Evolutionary conservation across 2,113 vertebrate species (phyloP), one percentile per base, ranked within the genome.

Genomic region (Callipepla californica): DNA sequence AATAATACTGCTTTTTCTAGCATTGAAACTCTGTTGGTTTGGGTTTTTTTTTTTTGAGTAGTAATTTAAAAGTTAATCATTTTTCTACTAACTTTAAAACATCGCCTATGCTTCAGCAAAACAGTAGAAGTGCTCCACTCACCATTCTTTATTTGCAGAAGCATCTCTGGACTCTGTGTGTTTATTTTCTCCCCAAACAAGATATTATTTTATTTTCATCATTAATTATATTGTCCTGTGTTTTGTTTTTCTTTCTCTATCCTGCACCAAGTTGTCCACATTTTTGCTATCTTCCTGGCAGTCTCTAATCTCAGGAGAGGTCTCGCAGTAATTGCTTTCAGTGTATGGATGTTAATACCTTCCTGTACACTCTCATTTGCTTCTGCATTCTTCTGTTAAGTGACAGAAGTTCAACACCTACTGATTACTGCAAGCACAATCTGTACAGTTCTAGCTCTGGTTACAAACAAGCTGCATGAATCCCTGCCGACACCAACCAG

Each of bases 81-180:
- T 86, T 89, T 89, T 85, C 84, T 87, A 7, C 45, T 85, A 9
- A 44, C 61, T 83, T 78, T 89, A 85, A 85, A 62, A 70, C 42
- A 77, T 13, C 73, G 42, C 17, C 59, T 44, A 14, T 59, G 44
- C 34, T 85, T 66, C 65, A 47, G 16, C 85, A 74, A 82, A 93
- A 77, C 23, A 74, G 69, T 45, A 45, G 26, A 36, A 91, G 45
- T 40, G 23, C 45, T 65, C 63, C 16, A 45, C 12, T 61, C n/a
- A 75, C 61, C 36, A 53, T 26, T 55, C 23, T 42, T 45, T 82
- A 16, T 48, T 92, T 44, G 80, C 42, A 57, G 74, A 85, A 77
- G 21, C 30, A 50, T 21, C 51, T 50, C 81, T 65, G 17, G 74
- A 74, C 26, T 25, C 50, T 57, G 22, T 38, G 16, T 69, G 26